Percentiles rank a stretch among this genome's conserved stretches.
phyloP scores from a whole-genome alignment of 2,797 vertebrate species.

The Hoplostethus atlanticus region DNA sequence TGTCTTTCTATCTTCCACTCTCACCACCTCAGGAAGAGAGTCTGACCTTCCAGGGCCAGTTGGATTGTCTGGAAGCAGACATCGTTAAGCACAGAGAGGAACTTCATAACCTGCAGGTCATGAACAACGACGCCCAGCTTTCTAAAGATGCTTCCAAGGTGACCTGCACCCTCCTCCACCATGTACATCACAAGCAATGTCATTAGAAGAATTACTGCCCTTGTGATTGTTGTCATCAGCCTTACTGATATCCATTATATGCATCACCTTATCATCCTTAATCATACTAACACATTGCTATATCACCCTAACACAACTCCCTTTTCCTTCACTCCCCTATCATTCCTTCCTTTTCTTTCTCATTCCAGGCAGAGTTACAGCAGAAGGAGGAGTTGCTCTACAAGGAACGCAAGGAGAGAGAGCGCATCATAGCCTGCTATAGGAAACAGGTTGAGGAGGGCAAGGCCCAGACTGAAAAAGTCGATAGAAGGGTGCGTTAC shows the following conservation, averaged over 20 bases:
- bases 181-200: not conserved
- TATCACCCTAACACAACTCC: not conserved
- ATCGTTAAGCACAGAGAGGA: slow-evolving; percentile 82
- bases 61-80: slow-evolving; percentile 86
- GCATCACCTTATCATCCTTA: not conserved
- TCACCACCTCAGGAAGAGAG: slow-evolving; percentile 85
- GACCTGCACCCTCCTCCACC: slow-evolving; percentile 5
- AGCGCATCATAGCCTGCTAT: slow-evolving; percentile 79
- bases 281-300: too few species aligned
- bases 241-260: not conserved
- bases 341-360: slow-evolving; percentile 11
- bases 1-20: not conserved
- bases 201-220: not conserved
- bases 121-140: slow-evolving; percentile 83
- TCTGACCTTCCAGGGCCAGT: slow-evolving; percentile 82
- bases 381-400: slow-evolving; percentile 83
- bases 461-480: slow-evolving; percentile 83
- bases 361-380: slow-evolving; percentile 84
- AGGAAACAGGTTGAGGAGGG: slow-evolving; percentile 86
- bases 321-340: slow-evolving; percentile 6
- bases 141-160: slow-evolving; percentile 87
- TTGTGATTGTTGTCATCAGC: not conserved
- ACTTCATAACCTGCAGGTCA: slow-evolving; percentile 80
- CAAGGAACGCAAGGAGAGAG: slow-evolving; percentile 86
- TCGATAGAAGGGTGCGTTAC: slow-evolving; percentile 84